Evolutionary conservation across 2,888 invertebrate genomes (phyloP), one percentile per base, ranked within the genome.

Genomic region (Megamerina dolium): DNA sequence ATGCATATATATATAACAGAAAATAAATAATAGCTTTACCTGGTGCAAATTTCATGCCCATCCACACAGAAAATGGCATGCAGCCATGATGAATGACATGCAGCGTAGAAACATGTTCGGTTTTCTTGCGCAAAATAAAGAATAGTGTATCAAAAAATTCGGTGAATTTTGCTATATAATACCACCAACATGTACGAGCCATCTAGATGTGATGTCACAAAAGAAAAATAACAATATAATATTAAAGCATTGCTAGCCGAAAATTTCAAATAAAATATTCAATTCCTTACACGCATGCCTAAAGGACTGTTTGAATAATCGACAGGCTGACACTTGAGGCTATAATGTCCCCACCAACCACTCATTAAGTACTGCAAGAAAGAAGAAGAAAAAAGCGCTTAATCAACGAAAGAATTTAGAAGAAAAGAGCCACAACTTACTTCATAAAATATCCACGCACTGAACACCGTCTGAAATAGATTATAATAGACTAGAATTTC

Each of bases 81-180:
- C 92, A 84, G 46, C 93, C 93, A 72, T 95, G 95, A 73, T 95
- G 95, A 64, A 94, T 91, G 51, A 95, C 93, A 75, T 95, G 95
- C 47, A 95, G 79, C 31, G 88, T 89, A 40, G 92, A 90, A 61
- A 94, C 87, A 70, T 95, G 94, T 73, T 87, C 85, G 70, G 84
- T 86, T 77, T 95, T 95, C 77, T 94, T 94, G 55, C 94, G 82
- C 70, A 94, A 74, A 59, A 94, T 87, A 76, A 95, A 95, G 81
- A 94, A 95, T 61, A 94, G 85, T 62, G 95, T 95, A 76, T 96
- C 95, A 67, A 92, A 83, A 73, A 95, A 91, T 74, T 96, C 95
- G 59, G 93, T 90, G 74, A 94, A 94, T 75, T 95, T 96, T 64
- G 93, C 90, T 73, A 95, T 84, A 76, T 90, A 94, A 74, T 94